phyloP scores from a whole-genome alignment of 2,113 vertebrate species.

The Ramphastos sulfuratus region DNA sequence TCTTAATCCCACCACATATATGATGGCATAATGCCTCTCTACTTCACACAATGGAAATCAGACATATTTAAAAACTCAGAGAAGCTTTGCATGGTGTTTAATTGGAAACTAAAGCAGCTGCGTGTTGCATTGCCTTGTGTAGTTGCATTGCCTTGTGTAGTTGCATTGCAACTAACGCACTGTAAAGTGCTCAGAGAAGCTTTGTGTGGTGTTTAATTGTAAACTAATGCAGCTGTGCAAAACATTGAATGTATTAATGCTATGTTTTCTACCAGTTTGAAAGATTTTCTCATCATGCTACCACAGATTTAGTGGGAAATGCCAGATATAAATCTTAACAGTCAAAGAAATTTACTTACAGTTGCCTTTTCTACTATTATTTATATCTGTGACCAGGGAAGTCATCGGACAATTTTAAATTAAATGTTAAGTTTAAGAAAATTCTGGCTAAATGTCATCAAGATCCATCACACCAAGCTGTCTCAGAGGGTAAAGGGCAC shows the following conservation, averaged over 20 bases:
- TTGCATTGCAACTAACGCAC: no score
- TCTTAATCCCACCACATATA: not conserved
- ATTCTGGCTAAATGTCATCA: constrained; percentile 68
- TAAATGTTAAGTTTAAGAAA: constrained; percentile 68
- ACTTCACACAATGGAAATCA: not conserved
- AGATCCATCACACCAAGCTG: constrained; percentile 51
- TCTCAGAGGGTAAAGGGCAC: constrained; percentile 28
- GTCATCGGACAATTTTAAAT: constrained; percentile 61
- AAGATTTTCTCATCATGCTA: not conserved
- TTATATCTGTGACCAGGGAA: constrained; percentile 48
- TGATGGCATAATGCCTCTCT: not conserved
- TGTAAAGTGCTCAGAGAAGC: not conserved
- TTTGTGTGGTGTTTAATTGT: not conserved
- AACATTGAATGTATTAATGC: not conserved
- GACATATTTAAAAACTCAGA: not conserved
- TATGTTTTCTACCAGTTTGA: not conserved
- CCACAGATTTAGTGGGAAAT: constrained; percentile 6
- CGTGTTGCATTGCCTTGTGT: not conserved
- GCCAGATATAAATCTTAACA: constrained; percentile 2
- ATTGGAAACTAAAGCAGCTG: not conserved
- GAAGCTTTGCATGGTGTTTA: no score
- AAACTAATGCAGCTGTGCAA: not conserved
- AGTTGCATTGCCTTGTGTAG: no score
- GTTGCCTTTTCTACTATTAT: constrained; percentile 43
- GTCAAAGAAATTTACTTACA: constrained; percentile 56